These are phyloP conservation scores for Corythucha ciliata DNA, from an alignment of 2,888 invertebrate genomes.

Conservation along the genomic window DNA sequence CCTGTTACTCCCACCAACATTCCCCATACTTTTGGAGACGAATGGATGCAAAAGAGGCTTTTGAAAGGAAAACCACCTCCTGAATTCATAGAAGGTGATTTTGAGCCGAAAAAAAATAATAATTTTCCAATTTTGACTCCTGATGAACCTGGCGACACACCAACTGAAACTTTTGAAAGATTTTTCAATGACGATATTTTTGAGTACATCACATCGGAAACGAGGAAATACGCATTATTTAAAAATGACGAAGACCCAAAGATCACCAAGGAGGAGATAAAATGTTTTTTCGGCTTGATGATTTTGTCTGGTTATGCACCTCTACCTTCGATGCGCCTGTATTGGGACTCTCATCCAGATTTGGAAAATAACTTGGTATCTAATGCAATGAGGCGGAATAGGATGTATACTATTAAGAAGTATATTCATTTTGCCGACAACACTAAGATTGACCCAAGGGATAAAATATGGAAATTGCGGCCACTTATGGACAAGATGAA, in stretches of 20 bases:
- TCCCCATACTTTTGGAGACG: too few relatives aligned
- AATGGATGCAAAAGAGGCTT: too few relatives aligned
- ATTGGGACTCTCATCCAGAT: slow-evolving; percentile 27
- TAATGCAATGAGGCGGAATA: slow-evolving; percentile 30
- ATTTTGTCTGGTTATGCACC: slow-evolving; percentile 24
- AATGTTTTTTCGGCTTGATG: slow-evolving; percentile 31
- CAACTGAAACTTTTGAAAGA: too few relatives aligned
- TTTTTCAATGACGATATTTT: slow-evolving; percentile 6
- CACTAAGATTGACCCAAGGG: slow-evolving; percentile 17
- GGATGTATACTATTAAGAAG: slow-evolving; percentile 28
- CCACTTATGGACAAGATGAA: slow-evolving; percentile 23
- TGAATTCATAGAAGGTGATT: too few relatives aligned
- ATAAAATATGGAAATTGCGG: slow-evolving; percentile 31
- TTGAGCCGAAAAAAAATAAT: too few relatives aligned
- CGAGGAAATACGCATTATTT: slow-evolving; percentile 10
- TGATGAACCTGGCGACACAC: too few relatives aligned
- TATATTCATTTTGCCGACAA: slow-evolving; percentile 30
- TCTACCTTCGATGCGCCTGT: neutral
- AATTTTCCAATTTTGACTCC: too few relatives aligned
- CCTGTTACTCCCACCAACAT: too few relatives aligned
- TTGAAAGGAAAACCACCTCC: too few relatives aligned
- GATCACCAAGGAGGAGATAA: slow-evolving; percentile 19
- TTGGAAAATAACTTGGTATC: slow-evolving; percentile 23
- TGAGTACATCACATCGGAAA: neutral
- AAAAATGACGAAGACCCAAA: slow-evolving; percentile 10